Percentiles rank a stretch among this genome's conserved stretches.
Conservation (phyloP, 1,140 invertebrate genomes). For the Trichomalopsis sarcophagae region DNA sequence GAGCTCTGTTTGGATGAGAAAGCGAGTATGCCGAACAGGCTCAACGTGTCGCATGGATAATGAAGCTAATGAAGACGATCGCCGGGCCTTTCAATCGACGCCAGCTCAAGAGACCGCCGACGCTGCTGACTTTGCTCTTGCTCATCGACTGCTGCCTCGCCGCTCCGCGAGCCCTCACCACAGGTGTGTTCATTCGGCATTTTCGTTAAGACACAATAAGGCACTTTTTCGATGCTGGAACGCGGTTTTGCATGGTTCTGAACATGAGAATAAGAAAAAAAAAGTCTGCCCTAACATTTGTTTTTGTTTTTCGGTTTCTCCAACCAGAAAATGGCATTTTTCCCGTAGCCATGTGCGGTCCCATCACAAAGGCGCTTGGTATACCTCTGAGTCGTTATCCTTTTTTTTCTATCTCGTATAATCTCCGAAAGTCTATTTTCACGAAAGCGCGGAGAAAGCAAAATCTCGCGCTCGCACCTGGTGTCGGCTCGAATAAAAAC, state of each 20-base stretch:
- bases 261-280: too few species aligned
- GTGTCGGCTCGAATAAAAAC: background rate
- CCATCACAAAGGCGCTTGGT: too few species aligned
- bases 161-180: background rate
- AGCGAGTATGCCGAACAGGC: conserved; percentile 21
- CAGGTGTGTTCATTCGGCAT: background rate
- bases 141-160: background rate
- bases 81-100: background rate
- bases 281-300: too few species aligned
- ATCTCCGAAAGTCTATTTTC: background rate
- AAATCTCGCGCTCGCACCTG: background rate
- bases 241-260: too few species aligned
- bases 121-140: background rate
- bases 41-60: conserved; percentile 27
- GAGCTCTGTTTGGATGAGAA: background rate
- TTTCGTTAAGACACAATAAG: too few species aligned
- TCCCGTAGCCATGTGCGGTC: too few species aligned
- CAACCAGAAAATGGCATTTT: too few species aligned
- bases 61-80: conserved; percentile 19
- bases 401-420: background rate
- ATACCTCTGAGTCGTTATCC: too few species aligned
- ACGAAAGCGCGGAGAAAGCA: background rate
- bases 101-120: background rate
- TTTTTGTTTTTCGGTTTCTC: too few species aligned
- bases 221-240: too few species aligned